Conservation (phyloP, 2,888 invertebrate species). For the Cosmia pyralina region DNA sequence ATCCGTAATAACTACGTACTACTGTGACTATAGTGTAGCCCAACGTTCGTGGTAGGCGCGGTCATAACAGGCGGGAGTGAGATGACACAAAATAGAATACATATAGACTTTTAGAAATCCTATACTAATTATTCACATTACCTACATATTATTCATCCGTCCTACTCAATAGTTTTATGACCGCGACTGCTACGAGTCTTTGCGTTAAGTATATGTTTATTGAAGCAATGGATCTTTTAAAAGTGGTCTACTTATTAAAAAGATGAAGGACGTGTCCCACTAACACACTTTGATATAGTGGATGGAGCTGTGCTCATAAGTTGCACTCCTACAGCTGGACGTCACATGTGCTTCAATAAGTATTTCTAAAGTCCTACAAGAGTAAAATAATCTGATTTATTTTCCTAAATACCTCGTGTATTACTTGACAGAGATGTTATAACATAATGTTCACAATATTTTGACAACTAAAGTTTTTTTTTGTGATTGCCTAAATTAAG, state of each 20-base stretch:
- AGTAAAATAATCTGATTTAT: conserved; percentile 34
- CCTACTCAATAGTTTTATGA: conserved; percentile 14
- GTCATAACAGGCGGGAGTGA: conserved; percentile 16
- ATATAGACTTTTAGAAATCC: not conserved
- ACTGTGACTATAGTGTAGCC: conserved; percentile 25
- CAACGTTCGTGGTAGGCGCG: not conserved
- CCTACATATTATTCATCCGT: not conserved
- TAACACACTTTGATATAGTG: conserved; percentile 35
- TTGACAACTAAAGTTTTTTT: not conserved
- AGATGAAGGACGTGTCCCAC: conserved; percentile 29
- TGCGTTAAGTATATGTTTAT: conserved; percentile 32
- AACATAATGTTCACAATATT: conserved; percentile 30
- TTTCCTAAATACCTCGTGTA: conserved; percentile 41
- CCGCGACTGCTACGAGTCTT: conserved; percentile 6
- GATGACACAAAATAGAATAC: not conserved
- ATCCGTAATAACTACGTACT: conserved; percentile 66
- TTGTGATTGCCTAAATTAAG: conserved; percentile 5
- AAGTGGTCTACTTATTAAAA: conserved; percentile 27
- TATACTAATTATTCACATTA: not conserved
- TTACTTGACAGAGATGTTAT: conserved; percentile 18
- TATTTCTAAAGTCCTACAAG: conserved; percentile 50
- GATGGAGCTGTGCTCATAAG: conserved; percentile 37
- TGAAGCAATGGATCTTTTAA: conserved; percentile 39
- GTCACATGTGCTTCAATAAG: conserved; percentile 45
- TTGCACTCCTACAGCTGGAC: conserved; percentile 46